phyloP scores from a whole-genome alignment of 2,113 vertebrate genomes.

The Ammospiza nelsoni region DNA sequence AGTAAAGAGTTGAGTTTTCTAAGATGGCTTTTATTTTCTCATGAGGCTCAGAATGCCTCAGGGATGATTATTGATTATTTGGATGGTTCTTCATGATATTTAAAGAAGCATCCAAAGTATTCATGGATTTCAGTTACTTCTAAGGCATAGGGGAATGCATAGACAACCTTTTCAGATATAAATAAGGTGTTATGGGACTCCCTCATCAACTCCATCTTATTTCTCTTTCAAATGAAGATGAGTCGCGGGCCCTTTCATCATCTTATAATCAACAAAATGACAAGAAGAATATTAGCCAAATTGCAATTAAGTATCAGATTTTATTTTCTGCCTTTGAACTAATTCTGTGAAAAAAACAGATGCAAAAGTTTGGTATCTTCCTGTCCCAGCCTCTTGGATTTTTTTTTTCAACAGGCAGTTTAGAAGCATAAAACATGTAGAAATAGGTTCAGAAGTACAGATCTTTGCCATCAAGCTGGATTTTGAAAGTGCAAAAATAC shows the following conservation, averaged over 20 bases:
- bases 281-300: not conserved
- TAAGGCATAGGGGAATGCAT: not conserved
- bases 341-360: not conserved
- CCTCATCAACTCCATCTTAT: not conserved
- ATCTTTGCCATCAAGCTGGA: not conserved
- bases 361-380: not conserved
- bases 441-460: not conserved
- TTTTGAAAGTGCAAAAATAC: slow-evolving; percentile 8
- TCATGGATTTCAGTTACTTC: not conserved
- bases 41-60: not conserved
- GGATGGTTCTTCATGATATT: not conserved
- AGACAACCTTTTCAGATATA: not conserved
- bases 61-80: not conserved
- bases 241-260: not conserved
- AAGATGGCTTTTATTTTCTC: not conserved
- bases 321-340: not conserved
- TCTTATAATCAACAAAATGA: not conserved
- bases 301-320: not conserved
- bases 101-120: not conserved
- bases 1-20: not conserved
- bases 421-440: not conserved
- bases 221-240: not conserved
- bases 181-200: not conserved
- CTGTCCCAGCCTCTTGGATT: not conserved
- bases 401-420: not conserved